Evolutionary conservation across 1,140 invertebrate species (phyloP).

Genomic region (Glossosoma conforme): DNA sequence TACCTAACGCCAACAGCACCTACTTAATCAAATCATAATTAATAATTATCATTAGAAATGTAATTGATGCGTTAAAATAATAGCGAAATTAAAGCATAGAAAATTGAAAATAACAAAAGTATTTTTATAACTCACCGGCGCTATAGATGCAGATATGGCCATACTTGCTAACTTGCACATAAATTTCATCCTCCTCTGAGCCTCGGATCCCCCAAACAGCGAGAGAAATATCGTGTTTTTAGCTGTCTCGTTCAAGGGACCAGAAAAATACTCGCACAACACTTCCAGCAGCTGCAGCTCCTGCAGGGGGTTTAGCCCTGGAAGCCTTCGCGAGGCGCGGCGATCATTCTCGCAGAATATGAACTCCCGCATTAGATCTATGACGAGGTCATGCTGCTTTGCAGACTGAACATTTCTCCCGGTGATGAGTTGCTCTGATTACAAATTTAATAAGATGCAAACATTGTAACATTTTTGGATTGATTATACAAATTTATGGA

Average conservation of each 20-base stretch:
- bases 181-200: slow-evolving; percentile 60
- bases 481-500: slow-evolving; percentile 3
- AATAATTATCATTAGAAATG: no score
- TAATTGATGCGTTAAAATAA: no score
- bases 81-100: no score
- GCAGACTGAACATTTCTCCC: slow-evolving; percentile 42
- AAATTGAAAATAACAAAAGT: no score
- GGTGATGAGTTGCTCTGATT: slow-evolving; percentile 45
- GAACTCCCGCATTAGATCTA: slow-evolving; percentile 77
- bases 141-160: slow-evolving; percentile 67
- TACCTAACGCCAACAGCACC: slow-evolving; percentile 68
- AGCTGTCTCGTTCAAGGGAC: slow-evolving; percentile 63
- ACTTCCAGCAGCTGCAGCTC: slow-evolving; percentile 73
- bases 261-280: slow-evolving; percentile 68
- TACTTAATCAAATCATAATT: slow-evolving; percentile 19
- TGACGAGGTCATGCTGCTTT: slow-evolving; percentile 51
- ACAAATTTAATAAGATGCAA: slow-evolving; percentile 26
- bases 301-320: slow-evolving; percentile 58
- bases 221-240: slow-evolving; percentile 77
- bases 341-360: slow-evolving; percentile 73
- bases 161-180: slow-evolving; percentile 75
- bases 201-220: slow-evolving; percentile 66
- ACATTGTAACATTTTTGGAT: not conserved
- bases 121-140: slow-evolving; percentile 52
- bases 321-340: slow-evolving; percentile 52